Base-by-base conservation (phyloP, 2,888 invertebrate species). In the Herminia tarsipennalis region DNA sequence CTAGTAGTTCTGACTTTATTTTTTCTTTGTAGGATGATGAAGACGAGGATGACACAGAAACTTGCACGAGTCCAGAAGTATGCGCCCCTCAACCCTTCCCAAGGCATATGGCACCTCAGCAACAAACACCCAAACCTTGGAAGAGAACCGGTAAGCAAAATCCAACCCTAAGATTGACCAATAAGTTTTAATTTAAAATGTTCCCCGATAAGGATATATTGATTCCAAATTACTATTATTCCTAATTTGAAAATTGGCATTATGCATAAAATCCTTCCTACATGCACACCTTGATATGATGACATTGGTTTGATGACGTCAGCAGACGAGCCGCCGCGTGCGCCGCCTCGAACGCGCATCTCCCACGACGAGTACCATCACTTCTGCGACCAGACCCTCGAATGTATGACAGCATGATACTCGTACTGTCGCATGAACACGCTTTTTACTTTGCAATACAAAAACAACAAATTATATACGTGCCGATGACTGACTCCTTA, bases 361-460 rank as follows among this genome's bases (percentile, higher is more conserved):
- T 94, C 95, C 41, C 93, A 94, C 84, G 94, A 95, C 87, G 96
- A 96, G 86, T 95, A 95, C 86, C 95, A 95, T 82, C 94, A 94
- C 86, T 95, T 95, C 90, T 95, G 94, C 91, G 95, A 95, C 89
- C 93, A 94, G 78, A 94, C 95, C 78, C 93, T 96, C 69, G 96
- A 96, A 94, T 95, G 95, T 95, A 95, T 83, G 92, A 74, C 68
- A 68, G 79, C 80, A 81, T 80, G 78, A 61, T 60, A 52, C 57
- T 55, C n/a, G n/a, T n/a, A 47, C 32, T 53, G 52, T 43, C 65
- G 83, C 83, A 83, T 82, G 81, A 65, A 76, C 77, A 78, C 70
- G 81, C 81, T 83, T 83, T 70, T 70, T 78, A 44, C 63, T 69
- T 76, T 76, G 74, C 73, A 69, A 68, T 29, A 34, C n/a, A 2